Conservation (phyloP, 2,797 vertebrate species). For the Austrolebias charrua region DNA sequence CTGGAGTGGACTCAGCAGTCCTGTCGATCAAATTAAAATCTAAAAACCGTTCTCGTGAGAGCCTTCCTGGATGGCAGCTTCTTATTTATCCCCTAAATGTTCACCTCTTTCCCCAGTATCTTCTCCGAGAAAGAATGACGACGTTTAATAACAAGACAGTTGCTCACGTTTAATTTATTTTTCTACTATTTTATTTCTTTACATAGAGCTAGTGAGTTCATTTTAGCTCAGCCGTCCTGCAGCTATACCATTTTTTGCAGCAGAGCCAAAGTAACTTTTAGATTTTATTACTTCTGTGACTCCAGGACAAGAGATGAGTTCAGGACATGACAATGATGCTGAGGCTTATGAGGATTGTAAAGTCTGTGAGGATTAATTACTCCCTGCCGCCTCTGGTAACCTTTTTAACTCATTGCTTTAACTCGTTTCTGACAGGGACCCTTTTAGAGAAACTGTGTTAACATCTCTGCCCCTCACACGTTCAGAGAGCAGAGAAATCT, state of each 20-base stretch:
- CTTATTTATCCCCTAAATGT: conserved; percentile 61
- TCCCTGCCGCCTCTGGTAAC: conserved; percentile 54
- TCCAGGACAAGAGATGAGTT: conserved; percentile 57
- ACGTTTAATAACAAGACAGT: conserved; percentile 30
- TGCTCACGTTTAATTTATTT: conserved; percentile 13
- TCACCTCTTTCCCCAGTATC: conserved; percentile 29
- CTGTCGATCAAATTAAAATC: conserved; percentile 73
- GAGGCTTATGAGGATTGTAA: conserved; percentile 51
- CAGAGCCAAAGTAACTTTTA: conserved; percentile 55
- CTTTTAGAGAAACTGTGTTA: conserved; percentile 37
- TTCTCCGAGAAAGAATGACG: conserved; percentile 24
- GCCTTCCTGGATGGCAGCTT: conserved; percentile 67
- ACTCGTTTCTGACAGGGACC: conserved; percentile 42
- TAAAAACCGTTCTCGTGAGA: conserved; percentile 56
- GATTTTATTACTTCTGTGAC: conserved; percentile 63
- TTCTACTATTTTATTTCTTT: conserved; percentile 36
- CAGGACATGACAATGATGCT: conserved; percentile 35
- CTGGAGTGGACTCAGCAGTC: conserved; percentile 61
- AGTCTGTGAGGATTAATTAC: conserved; percentile 68
- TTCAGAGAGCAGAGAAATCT: conserved; percentile 34
- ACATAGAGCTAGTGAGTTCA: conserved; percentile 26
- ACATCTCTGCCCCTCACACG: conserved; percentile 27
- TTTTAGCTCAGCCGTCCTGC: conserved; percentile 36
- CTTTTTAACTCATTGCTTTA: conserved; percentile 61
- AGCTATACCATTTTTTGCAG: conserved; percentile 53